Evolutionary conservation across 2,888 invertebrate genomes (phyloP).

Genomic region (Drosophila mimetica): DNA sequence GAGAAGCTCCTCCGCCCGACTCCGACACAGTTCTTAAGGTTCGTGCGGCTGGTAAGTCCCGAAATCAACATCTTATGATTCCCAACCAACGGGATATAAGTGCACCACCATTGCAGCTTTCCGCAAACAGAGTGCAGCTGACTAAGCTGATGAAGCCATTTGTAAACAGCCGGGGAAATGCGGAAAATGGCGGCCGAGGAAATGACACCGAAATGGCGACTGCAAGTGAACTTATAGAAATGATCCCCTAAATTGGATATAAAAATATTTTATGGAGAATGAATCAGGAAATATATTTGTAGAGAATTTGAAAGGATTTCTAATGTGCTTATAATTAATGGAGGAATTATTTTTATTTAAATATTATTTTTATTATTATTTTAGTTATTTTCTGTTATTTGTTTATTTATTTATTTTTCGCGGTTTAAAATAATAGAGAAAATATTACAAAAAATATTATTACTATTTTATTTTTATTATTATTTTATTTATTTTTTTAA

Average conservation of each 20-base stretch:
- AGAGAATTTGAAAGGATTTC: neutral
- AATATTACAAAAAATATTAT: too few species aligned
- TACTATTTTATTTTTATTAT: too few species aligned
- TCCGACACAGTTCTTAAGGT: neutral
- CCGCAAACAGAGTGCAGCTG: conserved; percentile 51
- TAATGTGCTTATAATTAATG: neutral
- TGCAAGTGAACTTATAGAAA: conserved; percentile 4
- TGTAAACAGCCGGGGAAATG: conserved; percentile 9
- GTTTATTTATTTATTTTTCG: too few species aligned
- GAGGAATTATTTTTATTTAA: too few species aligned
- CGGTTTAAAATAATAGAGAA: too few species aligned
- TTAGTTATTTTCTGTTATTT: too few species aligned
- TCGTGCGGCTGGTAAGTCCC: conserved; percentile 7
- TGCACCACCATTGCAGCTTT: conserved; percentile 32
- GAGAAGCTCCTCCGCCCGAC: conserved; percentile 10
- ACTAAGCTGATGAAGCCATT: conserved; percentile 55
- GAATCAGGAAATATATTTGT: neutral
- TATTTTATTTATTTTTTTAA: too few species aligned
- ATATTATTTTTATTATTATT: too few species aligned
- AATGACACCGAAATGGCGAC: conserved; percentile 16
- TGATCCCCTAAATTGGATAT: neutral
- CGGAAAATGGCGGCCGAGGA: conserved; percentile 12
- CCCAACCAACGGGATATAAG: conserved; percentile 28
- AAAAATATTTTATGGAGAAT: neutral
- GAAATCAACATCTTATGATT: conserved; percentile 56